Percentiles rank a stretch among this genome's conserved stretches.
Evolutionary conservation across 2,888 invertebrate genomes (phyloP).

Genomic region (Erebia palarica): DNA sequence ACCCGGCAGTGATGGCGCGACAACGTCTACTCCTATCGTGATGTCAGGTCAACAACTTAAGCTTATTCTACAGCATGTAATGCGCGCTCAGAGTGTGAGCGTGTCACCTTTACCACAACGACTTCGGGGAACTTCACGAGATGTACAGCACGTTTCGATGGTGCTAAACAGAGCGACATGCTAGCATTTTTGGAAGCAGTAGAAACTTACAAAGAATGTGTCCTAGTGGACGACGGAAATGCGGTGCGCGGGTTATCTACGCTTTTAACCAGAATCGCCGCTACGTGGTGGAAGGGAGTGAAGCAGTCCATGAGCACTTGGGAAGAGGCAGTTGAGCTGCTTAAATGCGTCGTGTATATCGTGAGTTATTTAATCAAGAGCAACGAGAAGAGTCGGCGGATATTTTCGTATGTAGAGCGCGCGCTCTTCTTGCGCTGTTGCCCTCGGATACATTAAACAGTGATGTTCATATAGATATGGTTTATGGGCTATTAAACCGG

Average conservation of each 20-base stretch:
- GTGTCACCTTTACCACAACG: not conserved
- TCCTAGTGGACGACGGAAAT: not conserved
- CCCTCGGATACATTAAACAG: too few relatives aligned
- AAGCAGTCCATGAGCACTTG: slow-evolving; percentile 4
- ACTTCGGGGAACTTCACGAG: not conserved
- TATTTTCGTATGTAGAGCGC: too few relatives aligned
- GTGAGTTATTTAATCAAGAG: too few relatives aligned
- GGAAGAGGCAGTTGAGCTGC: not conserved
- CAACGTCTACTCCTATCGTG: not conserved
- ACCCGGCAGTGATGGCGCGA: too few relatives aligned
- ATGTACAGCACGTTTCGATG: not conserved
- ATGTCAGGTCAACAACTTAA: not conserved
- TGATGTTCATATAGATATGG: too few relatives aligned
- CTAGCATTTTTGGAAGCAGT: not conserved
- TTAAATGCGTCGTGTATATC: too few relatives aligned
- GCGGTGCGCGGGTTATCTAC: slow-evolving; percentile 7
- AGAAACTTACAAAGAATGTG: not conserved
- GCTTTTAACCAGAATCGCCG: slow-evolving; percentile 6
- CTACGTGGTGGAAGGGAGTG: slow-evolving; percentile 21
- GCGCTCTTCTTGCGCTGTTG: too few relatives aligned
- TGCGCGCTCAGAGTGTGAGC: not conserved
- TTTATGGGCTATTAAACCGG: too few relatives aligned
- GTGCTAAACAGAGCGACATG: not conserved
- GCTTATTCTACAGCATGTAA: not conserved
- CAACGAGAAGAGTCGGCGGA: too few relatives aligned